phyloP scores from a whole-genome alignment of 2,888 invertebrate species.

The Tromatobia lineatoria region DNA sequence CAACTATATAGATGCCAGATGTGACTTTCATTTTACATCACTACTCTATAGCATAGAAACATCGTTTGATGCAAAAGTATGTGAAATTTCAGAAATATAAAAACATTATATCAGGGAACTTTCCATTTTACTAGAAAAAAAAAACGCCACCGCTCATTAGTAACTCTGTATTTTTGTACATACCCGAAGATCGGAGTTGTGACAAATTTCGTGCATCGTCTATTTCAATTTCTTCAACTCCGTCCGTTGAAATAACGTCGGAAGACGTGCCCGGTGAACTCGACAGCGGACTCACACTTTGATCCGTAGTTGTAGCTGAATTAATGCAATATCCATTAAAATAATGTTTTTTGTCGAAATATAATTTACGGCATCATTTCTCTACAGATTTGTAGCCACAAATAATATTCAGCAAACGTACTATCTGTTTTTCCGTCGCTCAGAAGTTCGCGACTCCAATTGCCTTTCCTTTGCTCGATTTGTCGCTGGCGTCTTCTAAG shows the following conservation, averaged over 20 bases:
- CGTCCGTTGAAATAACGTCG: conserved; percentile 86
- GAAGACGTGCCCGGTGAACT: conserved; percentile 86
- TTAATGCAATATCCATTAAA: not conserved
- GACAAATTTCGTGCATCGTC: conserved; percentile 85
- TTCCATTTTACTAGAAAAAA: no score
- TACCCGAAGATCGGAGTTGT: conserved; percentile 82
- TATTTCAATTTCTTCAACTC: conserved; percentile 86
- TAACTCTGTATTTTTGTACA: not conserved
- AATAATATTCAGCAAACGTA: conserved; percentile 77
- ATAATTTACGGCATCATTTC: not conserved
- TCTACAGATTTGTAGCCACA: not conserved
- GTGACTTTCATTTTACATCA: no score
- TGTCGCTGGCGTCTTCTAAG: conserved; percentile 87
- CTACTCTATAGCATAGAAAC: no score
- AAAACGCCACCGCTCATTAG: not conserved
- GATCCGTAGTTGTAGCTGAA: conserved; percentile 86
- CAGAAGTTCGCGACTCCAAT: conserved; percentile 81
- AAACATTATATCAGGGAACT: no score
- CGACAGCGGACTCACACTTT: conserved; percentile 87
- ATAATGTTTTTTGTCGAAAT: not conserved
- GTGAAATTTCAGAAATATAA: no score
- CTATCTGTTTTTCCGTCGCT: conserved; percentile 86
- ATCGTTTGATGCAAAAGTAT: no score
- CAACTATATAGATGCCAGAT: no score
- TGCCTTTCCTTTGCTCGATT: conserved; percentile 83